Conservation (phyloP, 2,888 invertebrate genomes). For the Quadroppia sp. region DNA sequence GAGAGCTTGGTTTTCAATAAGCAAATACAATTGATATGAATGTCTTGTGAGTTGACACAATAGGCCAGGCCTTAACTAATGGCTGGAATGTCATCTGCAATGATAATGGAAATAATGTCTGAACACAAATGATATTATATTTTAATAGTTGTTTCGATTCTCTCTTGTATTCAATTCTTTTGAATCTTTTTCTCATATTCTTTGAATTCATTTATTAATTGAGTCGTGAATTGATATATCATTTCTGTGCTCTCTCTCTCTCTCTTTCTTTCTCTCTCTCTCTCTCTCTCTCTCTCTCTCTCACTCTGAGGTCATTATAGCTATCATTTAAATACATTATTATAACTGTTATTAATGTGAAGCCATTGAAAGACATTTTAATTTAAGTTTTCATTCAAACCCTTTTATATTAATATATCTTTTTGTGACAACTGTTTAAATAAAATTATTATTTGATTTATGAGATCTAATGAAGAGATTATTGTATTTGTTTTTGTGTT, state of each 20-base stretch:
- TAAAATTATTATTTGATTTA: too few species aligned
- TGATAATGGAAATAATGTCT: not conserved
- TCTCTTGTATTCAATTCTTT: not conserved
- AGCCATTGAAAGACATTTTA: not conserved
- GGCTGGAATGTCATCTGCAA: not conserved
- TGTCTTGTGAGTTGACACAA: not conserved
- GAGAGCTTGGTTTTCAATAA: not conserved
- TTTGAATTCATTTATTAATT: not conserved
- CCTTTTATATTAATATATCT: too few species aligned
- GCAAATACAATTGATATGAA: not conserved
- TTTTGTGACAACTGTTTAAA: too few species aligned
- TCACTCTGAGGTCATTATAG: too few species aligned
- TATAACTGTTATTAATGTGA: too few species aligned
- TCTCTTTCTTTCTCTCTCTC: too few species aligned
- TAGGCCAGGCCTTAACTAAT: not conserved
- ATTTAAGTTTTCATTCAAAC: too few species aligned
- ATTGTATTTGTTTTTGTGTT: too few species aligned
- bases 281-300: too few species aligned
- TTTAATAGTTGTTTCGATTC: not conserved
- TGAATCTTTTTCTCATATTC: not conserved
- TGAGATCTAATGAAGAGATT: too few species aligned
- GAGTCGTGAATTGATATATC: not conserved
- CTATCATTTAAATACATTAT: too few species aligned
- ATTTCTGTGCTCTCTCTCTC: not conserved
- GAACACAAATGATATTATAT: not conserved